Conservation (phyloP, 2,888 invertebrate genomes). For the Papilio gigon region DNA sequence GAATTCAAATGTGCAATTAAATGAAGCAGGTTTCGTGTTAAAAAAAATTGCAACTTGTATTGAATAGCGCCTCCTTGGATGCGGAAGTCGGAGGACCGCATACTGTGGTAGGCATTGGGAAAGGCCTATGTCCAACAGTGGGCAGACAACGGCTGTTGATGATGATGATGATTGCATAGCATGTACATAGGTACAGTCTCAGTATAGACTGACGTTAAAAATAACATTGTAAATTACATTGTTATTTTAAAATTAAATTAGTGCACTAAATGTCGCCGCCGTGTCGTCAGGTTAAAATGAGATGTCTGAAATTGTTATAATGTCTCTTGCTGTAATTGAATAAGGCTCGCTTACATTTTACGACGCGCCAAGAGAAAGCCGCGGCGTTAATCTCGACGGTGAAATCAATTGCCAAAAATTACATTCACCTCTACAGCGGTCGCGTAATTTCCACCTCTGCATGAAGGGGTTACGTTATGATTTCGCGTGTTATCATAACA, state of each 20-base stretch:
- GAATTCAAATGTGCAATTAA: background rate
- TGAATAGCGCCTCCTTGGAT: too few species aligned
- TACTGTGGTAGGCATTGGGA: too few species aligned
- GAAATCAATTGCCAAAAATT: conserved; percentile 80
- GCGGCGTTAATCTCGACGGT: conserved; percentile 74
- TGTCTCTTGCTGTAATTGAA: conserved; percentile 80
- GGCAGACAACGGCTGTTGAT: too few species aligned
- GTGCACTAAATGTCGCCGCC: conserved; percentile 63
- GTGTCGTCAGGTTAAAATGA: conserved; percentile 67
- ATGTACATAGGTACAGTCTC: too few species aligned
- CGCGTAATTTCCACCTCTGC: conserved; percentile 57
- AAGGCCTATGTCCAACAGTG: too few species aligned
- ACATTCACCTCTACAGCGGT: conserved; percentile 58
- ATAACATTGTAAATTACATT: conserved; percentile 25
- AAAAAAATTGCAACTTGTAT: too few species aligned
- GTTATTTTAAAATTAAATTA: conserved; percentile 58
- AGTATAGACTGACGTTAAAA: conserved; percentile 35
- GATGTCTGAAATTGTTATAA: conserved; percentile 77
- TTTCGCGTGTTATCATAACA: conserved; percentile 55
- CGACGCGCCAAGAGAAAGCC: conserved; percentile 71
- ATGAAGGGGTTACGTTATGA: conserved; percentile 56
- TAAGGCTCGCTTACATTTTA: conserved; percentile 80
- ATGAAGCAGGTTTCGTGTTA: background rate
- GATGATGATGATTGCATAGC: background rate
- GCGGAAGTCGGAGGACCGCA: too few species aligned